Evolutionary conservation across 2,113 vertebrate genomes (phyloP), one percentile per base, ranked within the genome.

Genomic region (Lota lota): DNA sequence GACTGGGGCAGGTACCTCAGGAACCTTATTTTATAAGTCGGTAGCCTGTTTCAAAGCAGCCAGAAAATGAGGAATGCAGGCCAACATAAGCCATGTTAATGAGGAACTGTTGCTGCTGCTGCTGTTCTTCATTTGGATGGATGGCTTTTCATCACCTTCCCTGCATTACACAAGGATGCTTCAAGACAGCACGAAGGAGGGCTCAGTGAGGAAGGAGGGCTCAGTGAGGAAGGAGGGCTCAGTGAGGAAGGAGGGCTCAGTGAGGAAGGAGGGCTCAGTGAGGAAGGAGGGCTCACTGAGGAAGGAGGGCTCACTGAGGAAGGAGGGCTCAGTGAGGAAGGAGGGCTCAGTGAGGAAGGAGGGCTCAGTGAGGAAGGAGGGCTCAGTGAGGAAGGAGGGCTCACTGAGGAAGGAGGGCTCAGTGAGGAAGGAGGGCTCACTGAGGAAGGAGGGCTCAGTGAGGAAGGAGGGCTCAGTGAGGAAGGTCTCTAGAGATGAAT

Each of bases 41-140:
- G 20, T 16, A 1, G 67, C 51, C 10, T 61, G 21, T 75, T 40
- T 12, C 66, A 73, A 79, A 54, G 19, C 75, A 66, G 18, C 61
- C 14, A 0, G 51, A 67, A 78, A 79, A 81, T 72, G 69, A 81
- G 73, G 73, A 66, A 10, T 62, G 12, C 61, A 77, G 59, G 69
- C 69, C 69, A 74, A 83, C 75, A 79, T 74, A 74, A 66, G 67
- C 67, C 6, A 16, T 68, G 50, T 75, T 79, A 79, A 79, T 75
- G 77, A 80, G 76, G 56, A 74, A 16, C 64, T 22, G 60, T 40
- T 17, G 59, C 57, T 2, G 5, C 21, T 62, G 36, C 73, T 72
- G 61, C 58, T 65, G 24, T 28, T 22, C 22, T 67, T 74, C 73
- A 61, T 77, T 75, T 73, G 50, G 50, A 4, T 53, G 47, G 54